Base-by-base conservation (phyloP, 2,888 invertebrate genomes). In the Brachypalpus laphriformis region DNA sequence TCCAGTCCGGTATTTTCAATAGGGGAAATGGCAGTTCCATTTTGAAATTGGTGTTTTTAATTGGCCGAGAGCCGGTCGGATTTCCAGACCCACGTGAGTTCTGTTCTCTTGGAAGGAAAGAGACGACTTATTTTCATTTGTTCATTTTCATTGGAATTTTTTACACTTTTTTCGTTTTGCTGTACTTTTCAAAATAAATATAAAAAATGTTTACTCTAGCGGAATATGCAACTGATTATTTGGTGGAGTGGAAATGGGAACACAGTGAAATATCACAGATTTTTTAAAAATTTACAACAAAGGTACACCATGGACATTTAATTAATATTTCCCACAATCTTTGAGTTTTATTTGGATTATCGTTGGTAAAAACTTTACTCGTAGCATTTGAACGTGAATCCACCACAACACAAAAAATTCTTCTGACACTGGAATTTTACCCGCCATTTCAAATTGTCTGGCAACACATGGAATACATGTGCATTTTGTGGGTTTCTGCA, bases 1-100 rank as follows among this genome's bases (percentile, higher is more conserved):
- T 85, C 85, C 85, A 75, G 65, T 25, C 31, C 70, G 51, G 54
- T 71, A 70, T 9, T 2, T 49, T 74, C 45, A 61, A 56, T 72
- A 72, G 86, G 86, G 66, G 86, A 86, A 77, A 20, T 40, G 68
- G 22, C 81, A 72, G 86, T 86, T 86, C 82, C 71, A 51, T 65
- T 82, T 86, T 82, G 68, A 86, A 86, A 76, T 74, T 18, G 25
- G 18, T n/a, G n/a, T 37, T 56, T 87, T 70, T 70, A 45, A 87
- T 87, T 87, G 82, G 87, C 34, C 42, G 37, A 65, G 22, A 9
- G 34, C 37, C n/a, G 37, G 61, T 8, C 20, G n/a, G n/a, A 31
- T 5, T 71, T 78, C 71, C 71, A 71, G 71, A 37, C 63, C 56
- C 78, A 78, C 70, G 71, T 76, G 71, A 71, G 71, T 76, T 66